Base-by-base conservation (phyloP, 1,140 invertebrate genomes). In the Panonychus citri region DNA sequence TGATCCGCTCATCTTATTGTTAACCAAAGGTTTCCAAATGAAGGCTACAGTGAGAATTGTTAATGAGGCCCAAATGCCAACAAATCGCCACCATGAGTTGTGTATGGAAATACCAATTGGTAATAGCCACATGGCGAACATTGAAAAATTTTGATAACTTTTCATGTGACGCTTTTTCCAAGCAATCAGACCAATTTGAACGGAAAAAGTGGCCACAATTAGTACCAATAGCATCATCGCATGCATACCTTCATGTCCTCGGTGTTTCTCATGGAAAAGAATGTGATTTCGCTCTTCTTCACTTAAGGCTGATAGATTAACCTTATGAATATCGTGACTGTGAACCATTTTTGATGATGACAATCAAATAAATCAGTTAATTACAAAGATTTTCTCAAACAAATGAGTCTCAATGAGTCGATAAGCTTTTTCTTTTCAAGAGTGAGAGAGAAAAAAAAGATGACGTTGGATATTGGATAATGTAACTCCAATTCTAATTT, bases 111-210 rank as follows among this genome's bases (percentile, higher is more conserved):
- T 74, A 46, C 78, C 71, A 49, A 94, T 71, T 24, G 94, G 94
- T 64, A 98, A 83, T 15, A 91, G 68, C 91, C 93, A 98, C 84
- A 98, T 89, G 21, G 83, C 87, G 50, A 94, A 61, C 70, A 96
- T 75, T 49, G 75, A 76, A 0, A 70, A 70, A 60, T 69, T 65
- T 53, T 62, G 56, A 74, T 96, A 98, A 25, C 89, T 95, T 69
- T 79, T 82, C 66, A 85, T 90, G 72, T 94, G 83, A 53, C 83
- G 71, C 66, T 81, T 86, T 69, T 87, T 95, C 90, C 94, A 99
- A 70, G 89, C 80, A 5, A 97, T 81, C 50, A 98, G 74, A 46
- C 82, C 69, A 60, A 97, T 74, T 74, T 99, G 94, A 42, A 85
- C 85, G 43, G 93, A 72, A 49, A 94, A 72, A 53, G 97, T 72